Evolutionary conservation across 2,888 invertebrate species (phyloP), one percentile per base, ranked within the genome.

Genomic region (Agrochola lychnidis): DNA sequence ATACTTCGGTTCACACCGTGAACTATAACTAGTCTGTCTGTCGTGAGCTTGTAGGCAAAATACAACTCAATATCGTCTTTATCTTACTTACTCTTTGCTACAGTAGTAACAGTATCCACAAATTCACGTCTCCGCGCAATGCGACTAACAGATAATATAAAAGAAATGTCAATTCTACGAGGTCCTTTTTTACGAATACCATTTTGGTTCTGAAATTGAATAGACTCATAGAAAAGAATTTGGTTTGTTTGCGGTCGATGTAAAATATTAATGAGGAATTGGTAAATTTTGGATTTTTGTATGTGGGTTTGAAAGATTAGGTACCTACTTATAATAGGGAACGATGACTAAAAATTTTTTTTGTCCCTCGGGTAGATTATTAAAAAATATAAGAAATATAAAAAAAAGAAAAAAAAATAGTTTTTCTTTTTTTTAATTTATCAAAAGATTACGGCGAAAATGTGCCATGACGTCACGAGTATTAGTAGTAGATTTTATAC

Each of bases 61-160:
- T 66, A 22, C 30, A 22, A 19, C 7, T 66, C 45, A 48, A 9
- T 30, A 9, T 30, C 9, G 3, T 14, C 22, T 53, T 30, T 67
- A 4, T 53, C 9, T 51, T 22, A 51, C 22, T 51, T 83, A 64
- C 10, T 80, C 83, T 83, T 70, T 80, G 83, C 2, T 4, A 42
- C 59, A 64, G 36, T 57, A 62, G 22, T 71, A 78, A 70, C 70
- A 71, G 61, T 73, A 25, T 48, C 53, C 59, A 83, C 80, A 75
- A 73, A 80, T 83, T 75, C 75, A 77, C 51, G 73, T 83, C 75
- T 51, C 62, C 57, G 19, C 45, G 62, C 68, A 73, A 70, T 69
- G 61, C 16, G 51, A 83, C 64, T 79, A 80, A 83, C 84, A 62
- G 80, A 83, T 83, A 80, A 36, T 68, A 77, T 75, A 69, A 75